phyloP scores from a whole-genome alignment of 2,797 vertebrate species.

The Mus spretus region DNA sequence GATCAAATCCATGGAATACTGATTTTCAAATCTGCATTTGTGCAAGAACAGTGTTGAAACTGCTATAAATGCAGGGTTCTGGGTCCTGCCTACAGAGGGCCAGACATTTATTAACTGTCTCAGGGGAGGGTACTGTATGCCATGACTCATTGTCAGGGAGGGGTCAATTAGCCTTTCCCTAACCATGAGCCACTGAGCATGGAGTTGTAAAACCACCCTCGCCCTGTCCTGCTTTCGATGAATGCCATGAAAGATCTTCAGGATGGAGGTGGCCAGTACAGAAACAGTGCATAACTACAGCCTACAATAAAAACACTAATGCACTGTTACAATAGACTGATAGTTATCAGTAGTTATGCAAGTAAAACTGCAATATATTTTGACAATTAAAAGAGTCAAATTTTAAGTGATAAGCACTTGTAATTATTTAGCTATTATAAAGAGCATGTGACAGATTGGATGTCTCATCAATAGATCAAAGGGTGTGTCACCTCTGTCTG shows the following conservation, averaged over 20 bases:
- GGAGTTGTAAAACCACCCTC: not conserved
- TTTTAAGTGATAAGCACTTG: not conserved
- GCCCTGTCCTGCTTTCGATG: not conserved
- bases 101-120: not conserved
- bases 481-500: too few relatives aligned
- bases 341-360: not conserved
- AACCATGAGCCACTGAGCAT: not conserved
- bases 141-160: not conserved
- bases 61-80: not conserved
- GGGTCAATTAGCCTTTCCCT: not conserved
- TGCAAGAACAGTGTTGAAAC: not conserved
- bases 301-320: not conserved
- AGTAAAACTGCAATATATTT: not conserved
- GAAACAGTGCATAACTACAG: accelerated
- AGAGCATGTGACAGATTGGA: not conserved
- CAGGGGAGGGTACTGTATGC: not conserved
- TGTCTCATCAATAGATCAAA: not conserved
- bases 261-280: not conserved
- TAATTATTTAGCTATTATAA: not conserved
- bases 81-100: not conserved
- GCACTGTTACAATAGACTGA: accelerated
- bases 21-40: constrained; percentile 21
- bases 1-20: not conserved
- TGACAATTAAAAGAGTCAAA: not conserved
- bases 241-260: not conserved